Conservation (phyloP, 1,140 invertebrate genomes). For the Hermetia illucens region DNA sequence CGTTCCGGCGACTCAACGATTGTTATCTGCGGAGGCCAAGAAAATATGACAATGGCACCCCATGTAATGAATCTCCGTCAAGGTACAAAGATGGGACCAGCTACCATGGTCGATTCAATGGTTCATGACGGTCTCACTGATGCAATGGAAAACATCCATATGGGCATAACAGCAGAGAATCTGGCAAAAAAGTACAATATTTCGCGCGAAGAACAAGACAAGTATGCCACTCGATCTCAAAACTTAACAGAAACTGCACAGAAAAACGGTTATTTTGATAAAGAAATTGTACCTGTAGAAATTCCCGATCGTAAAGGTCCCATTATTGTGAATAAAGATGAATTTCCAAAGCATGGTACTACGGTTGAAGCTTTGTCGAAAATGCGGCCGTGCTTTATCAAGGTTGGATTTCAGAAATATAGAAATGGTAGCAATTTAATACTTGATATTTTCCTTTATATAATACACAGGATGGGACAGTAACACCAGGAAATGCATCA, state of each 20-base stretch:
- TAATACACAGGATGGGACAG: constrained; percentile 40
- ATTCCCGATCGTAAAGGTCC: constrained; percentile 36
- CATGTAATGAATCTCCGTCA: constrained; percentile 52
- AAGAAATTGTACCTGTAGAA: constrained; percentile 54
- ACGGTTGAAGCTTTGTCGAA: constrained; percentile 43
- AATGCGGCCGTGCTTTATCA: constrained; percentile 47
- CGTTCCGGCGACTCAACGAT: constrained; percentile 51
- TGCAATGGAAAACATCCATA: constrained; percentile 63
- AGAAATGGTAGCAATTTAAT: neutral
- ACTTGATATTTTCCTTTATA: neutral
- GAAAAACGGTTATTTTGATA: constrained; percentile 46
- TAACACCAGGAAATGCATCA: constrained; percentile 67
- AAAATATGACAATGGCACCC: constrained; percentile 70
- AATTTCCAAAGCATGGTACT: constrained; percentile 48
- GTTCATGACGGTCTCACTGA: constrained; percentile 67
- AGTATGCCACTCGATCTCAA: constrained; percentile 59
- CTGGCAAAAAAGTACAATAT: constrained; percentile 55
- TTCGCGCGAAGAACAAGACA: constrained; percentile 59
- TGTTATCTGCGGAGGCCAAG: constrained; percentile 71
- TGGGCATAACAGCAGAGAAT: constrained; percentile 81
- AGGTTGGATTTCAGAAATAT: constrained; percentile 27
- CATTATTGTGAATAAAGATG: constrained; percentile 43
- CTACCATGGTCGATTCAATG: constrained; percentile 52
- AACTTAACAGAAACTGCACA: constrained; percentile 48
- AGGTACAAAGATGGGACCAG: constrained; percentile 56